Evolutionary conservation across 2,888 invertebrate genomes (phyloP).

Genomic region (Plusia festucae): DNA sequence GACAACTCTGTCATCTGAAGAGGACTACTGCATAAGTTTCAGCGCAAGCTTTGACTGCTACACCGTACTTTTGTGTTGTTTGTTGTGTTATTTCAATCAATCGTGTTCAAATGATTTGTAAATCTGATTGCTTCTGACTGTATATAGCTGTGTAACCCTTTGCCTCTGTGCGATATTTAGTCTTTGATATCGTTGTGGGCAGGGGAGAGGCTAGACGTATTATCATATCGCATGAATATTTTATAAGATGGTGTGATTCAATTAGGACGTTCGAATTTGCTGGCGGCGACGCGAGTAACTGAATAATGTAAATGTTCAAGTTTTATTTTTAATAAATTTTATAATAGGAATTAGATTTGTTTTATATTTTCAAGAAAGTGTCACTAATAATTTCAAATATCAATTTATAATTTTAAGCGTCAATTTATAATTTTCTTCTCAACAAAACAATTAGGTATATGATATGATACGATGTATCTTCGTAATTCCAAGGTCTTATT

Average conservation of each 20-base stretch:
- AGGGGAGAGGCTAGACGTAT: constrained; percentile 70
- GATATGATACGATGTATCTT: too few relatives aligned
- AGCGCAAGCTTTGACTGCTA: too few relatives aligned
- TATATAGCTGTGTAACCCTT: not conserved
- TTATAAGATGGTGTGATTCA: constrained; percentile 84
- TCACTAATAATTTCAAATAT: not conserved
- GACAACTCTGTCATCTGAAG: too few relatives aligned
- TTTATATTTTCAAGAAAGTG: not conserved
- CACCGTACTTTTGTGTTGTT: too few relatives aligned
- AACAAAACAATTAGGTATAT: too few relatives aligned
- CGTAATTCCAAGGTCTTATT: constrained; percentile 9
- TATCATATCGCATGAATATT: constrained; percentile 88
- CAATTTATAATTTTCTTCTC: not conserved
- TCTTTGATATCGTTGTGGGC: constrained; percentile 51
- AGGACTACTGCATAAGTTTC: too few relatives aligned
- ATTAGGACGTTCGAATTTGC: constrained; percentile 74
- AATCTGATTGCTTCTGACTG: too few relatives aligned
- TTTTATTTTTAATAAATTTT: constrained; percentile 55
- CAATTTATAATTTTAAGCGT: not conserved
- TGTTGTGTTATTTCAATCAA: too few relatives aligned
- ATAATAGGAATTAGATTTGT: constrained; percentile 19
- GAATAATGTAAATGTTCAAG: constrained; percentile 63
- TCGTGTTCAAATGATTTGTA: too few relatives aligned
- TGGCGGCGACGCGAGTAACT: constrained; percentile 63
- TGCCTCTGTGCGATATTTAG: not conserved